A percentile compares a stretch with the other conserved stretches of the same genome.
phyloP scores from a whole-genome alignment of 2,797 vertebrate genomes.

The Eulemur coronatus region DNA sequence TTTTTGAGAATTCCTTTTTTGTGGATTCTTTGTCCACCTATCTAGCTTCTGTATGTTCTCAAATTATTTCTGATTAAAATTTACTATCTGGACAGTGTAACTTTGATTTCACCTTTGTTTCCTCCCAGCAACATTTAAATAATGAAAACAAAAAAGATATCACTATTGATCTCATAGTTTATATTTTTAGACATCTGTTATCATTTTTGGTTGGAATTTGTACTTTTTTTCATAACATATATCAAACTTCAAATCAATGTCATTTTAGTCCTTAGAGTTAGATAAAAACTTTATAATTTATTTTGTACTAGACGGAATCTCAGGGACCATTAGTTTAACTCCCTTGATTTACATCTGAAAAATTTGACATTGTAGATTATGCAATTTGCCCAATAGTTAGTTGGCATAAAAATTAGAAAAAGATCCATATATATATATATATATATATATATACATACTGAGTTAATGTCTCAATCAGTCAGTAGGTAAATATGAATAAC shows the following conservation, averaged over 20 bases:
- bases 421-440: neutral
- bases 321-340: neutral
- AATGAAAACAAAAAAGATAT: neutral
- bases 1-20: neutral
- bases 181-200: neutral
- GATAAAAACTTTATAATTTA: neutral
- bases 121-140: neutral
- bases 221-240: neutral
- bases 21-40: neutral
- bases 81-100: neutral
- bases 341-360: neutral
- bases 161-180: neutral
- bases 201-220: neutral
- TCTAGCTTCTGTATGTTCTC: neutral
- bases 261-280: neutral
- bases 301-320: neutral
- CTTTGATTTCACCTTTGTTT: neutral
- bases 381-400: neutral
- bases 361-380: neutral
- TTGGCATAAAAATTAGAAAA: neutral
- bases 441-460: neutral
- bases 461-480: neutral
- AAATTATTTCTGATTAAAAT: neutral
- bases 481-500: neutral
- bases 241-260: neutral